phyloP scores from a whole-genome alignment of 2,113 vertebrate genomes.

The Forbesichthys agassizii region DNA sequence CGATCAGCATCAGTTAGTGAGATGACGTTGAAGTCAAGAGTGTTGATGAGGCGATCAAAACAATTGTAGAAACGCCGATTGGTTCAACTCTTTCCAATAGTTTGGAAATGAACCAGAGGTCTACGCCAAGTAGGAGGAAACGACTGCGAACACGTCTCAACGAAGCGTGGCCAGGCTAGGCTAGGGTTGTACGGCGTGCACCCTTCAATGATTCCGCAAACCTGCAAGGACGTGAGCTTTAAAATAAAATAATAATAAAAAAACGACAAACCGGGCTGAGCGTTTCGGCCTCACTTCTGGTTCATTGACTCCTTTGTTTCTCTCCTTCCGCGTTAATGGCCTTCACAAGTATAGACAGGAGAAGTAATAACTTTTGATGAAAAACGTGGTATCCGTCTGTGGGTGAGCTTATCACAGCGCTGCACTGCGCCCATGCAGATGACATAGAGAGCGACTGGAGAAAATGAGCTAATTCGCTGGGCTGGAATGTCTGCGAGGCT shows the following conservation, averaged over 20 bases:
- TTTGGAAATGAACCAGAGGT: no score
- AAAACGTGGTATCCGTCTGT: constrained; percentile 25
- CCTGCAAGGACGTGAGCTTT: no score
- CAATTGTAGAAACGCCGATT: no score
- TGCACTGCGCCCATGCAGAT: constrained; percentile 51
- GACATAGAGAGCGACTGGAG: constrained; percentile 51
- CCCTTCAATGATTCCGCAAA: no score
- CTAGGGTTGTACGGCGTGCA: no score
- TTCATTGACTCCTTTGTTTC: constrained; percentile 31
- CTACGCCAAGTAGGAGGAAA: no score
- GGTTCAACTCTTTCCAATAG: no score
- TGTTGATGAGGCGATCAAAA: no score
- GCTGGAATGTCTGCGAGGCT: constrained; percentile 50
- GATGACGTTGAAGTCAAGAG: no score
- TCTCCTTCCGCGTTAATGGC: constrained; percentile 43
- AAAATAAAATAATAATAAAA: neutral
- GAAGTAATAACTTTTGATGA: constrained; percentile 37
- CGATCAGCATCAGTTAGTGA: no score
- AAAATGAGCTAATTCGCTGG: constrained; percentile 69
- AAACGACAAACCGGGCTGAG: constrained; percentile 15
- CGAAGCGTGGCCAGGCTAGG: no score
- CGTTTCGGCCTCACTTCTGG: constrained; percentile 40
- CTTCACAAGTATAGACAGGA: constrained; percentile 10
- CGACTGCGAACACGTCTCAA: no score
- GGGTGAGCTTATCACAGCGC: constrained; percentile 5